A percentile compares a stretch with the other conserved stretches of the same genome.
phyloP scores from a whole-genome alignment of 2,888 invertebrate genomes.

The Agrotis clavis region DNA sequence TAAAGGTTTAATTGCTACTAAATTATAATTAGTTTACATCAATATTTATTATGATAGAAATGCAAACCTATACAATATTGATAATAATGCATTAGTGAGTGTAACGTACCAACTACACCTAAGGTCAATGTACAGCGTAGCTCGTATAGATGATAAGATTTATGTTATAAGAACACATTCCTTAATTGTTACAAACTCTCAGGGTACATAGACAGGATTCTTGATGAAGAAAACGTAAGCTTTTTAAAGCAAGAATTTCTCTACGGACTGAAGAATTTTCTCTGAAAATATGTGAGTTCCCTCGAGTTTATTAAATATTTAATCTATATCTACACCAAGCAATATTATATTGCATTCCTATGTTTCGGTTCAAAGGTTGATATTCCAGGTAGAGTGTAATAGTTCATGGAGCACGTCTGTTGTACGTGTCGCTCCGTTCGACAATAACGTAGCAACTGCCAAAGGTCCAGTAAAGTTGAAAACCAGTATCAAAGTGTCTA shows the following conservation, averaged over 20 bases:
- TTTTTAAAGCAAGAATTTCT: not conserved
- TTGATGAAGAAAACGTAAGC: not conserved
- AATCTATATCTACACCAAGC: not conserved
- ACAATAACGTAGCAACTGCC: no score
- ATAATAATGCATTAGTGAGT: no score
- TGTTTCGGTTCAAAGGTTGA: not conserved
- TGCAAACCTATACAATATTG: no score
- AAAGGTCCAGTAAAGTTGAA: no score
- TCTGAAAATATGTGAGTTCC: not conserved
- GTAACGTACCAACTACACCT: no score
- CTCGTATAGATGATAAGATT: constrained; percentile 2
- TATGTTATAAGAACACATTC: not conserved
- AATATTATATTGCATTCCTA: not conserved
- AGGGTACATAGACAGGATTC: no score
- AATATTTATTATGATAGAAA: no score
- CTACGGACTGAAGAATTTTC: not conserved
- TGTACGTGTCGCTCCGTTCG: not conserved
- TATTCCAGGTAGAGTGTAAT: not conserved
- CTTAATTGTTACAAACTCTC: not conserved
- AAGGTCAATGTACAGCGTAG: no score
- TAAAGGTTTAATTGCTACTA: not conserved
- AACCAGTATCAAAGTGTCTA: no score
- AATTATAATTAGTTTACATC: not conserved
- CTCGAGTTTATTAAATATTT: not conserved
- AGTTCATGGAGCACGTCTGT: not conserved